Evolutionary conservation across 1,140 invertebrate species (phyloP), one percentile per base, ranked within the genome.

Genomic region (Battus philenor): DNA sequence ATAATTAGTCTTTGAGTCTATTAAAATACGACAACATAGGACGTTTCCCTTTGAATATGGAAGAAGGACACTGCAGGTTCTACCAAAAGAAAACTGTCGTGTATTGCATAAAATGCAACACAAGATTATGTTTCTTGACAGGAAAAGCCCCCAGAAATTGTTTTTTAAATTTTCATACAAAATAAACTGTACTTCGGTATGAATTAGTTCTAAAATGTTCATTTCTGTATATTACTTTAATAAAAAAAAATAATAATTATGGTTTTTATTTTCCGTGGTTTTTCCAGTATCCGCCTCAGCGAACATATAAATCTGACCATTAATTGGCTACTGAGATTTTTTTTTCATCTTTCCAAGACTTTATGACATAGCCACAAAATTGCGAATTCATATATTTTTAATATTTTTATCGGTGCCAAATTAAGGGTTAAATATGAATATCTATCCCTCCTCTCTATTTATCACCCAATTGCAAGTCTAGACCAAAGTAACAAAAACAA

Each of bases 91-190:
- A 55, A 47, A 57, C 46, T 22, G 27, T 41, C 17, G 50, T 53
- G n/a, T 53, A 36, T 47, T 50, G 55, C 15, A 50, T 54, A 44
- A 55, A 59, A 50, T 59, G 44, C 41, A 45, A 58, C 10, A 33
- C 16, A 39, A 50, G 50, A 39, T 31, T 58, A 34, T 58, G 51
- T 49, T 55, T 55, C 36, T 48, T 59, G 13, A 54, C 44, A 12
- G 48, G 51, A 43, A 57, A 59, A 48, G 24, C 9, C 12, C 27
- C 44, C 10, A 36, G 48, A 22, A 54, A 59, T 36, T 59, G 48
- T 48, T 45, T 44, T 46, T 24, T n/a, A n/a, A 58, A 53, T 47
- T 50, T 58, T 50, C 47, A 59, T 36, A 45, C 27, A 44, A 59
- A 47, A 54, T 50, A 54, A 59, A 51, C 29, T 41, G 30, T 46